Percentiles rank a stretch among this genome's conserved stretches.
Evolutionary conservation across 2,888 invertebrate genomes (phyloP).

Genomic region (Napeogenes sylphis): DNA sequence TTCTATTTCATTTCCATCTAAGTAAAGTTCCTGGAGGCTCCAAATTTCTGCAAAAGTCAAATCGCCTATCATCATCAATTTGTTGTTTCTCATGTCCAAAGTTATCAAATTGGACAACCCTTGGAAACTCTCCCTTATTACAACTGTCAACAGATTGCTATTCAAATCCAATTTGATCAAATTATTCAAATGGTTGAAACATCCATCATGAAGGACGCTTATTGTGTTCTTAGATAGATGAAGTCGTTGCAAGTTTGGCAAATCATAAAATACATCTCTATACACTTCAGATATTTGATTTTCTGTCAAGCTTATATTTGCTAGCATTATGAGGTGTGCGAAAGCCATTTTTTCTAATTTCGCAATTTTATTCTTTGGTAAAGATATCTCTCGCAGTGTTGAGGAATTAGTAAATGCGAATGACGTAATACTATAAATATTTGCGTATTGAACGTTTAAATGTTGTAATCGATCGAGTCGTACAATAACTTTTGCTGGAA

Average conservation of each 20-base stretch:
- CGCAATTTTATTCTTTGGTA: conserved; percentile 85
- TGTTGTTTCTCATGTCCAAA: conserved; percentile 86
- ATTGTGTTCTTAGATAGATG: conserved; percentile 91
- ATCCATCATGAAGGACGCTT: conserved; percentile 89
- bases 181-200: conserved; percentile 85
- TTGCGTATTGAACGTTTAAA: conserved; percentile 84
- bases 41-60: conserved; percentile 88
- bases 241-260: conserved; percentile 85
- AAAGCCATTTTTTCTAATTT: conserved; percentile 84
- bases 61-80: conserved; percentile 88
- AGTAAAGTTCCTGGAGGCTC: conserved; percentile 82
- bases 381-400: conserved; percentile 81
- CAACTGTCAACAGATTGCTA: conserved; percentile 83
- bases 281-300: conserved; percentile 87
- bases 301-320: conserved; percentile 83
- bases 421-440: conserved; percentile 82
- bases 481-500: conserved; percentile 84
- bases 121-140: conserved; percentile 86
- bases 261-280: conserved; percentile 84
- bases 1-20: conserved; percentile 84
- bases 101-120: conserved; percentile 85
- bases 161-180: conserved; percentile 89
- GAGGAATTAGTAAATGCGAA: conserved; percentile 87
- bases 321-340: conserved; percentile 84
- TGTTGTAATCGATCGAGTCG: conserved; percentile 81